Evolutionary conservation across 2,888 invertebrate species (phyloP).

Genomic region (Tridacna gigas): DNA sequence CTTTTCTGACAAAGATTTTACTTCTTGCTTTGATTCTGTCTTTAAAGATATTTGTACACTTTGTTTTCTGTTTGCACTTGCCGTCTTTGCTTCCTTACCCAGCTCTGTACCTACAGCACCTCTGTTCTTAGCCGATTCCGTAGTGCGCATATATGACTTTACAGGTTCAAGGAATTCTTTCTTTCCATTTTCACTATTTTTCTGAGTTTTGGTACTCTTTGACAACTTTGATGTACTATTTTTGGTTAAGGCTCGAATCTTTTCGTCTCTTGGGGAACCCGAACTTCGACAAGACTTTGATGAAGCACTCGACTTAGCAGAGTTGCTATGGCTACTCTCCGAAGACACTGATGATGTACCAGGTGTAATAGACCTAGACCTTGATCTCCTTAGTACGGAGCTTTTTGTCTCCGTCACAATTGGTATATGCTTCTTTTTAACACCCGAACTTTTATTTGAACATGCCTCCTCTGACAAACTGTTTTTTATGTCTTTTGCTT

Average conservation of each 20-base stretch:
- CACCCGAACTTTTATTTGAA: not conserved
- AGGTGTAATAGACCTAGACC: slow-evolving; percentile 34
- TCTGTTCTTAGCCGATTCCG: slow-evolving; percentile 14
- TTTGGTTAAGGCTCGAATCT: not conserved
- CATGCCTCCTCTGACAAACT: not conserved
- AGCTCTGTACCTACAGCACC: no score
- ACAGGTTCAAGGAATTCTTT: not conserved
- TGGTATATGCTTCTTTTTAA: not conserved
- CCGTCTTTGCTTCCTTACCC: no score
- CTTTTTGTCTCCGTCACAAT: not conserved
- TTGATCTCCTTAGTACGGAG: slow-evolving; percentile 13
- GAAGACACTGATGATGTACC: slow-evolving; percentile 29
- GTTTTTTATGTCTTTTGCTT: not conserved
- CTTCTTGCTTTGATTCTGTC: no score
- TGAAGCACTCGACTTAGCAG: not conserved
- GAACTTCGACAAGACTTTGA: not conserved
- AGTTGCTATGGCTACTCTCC: slow-evolving; percentile 12
- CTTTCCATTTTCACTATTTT: no score
- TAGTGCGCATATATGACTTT: slow-evolving; percentile 25
- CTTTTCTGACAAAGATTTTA: not conserved
- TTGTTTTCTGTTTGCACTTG: no score
- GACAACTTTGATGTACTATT: no score
- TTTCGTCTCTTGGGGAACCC: not conserved
- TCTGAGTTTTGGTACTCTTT: no score
- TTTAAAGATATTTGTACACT: no score